Evolutionary conservation across 2,113 vertebrate genomes (phyloP).

Genomic region (Leucopsar rothschildi): DNA sequence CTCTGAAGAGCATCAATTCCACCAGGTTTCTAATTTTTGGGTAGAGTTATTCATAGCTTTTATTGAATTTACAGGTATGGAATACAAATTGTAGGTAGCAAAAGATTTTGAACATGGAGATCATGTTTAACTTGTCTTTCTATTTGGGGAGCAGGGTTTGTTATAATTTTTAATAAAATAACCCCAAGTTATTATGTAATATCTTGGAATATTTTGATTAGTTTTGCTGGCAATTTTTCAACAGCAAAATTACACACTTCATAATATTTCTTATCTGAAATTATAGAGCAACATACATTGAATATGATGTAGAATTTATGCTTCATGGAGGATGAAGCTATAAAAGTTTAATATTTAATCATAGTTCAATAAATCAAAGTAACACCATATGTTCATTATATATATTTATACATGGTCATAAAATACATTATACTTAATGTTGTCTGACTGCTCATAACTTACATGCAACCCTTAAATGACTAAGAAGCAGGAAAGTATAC

Average conservation of each 20-base stretch:
- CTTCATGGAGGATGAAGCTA: neutral
- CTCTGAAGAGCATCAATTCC: neutral
- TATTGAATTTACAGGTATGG: neutral
- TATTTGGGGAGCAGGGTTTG: neutral
- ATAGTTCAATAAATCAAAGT: conserved; percentile 7
- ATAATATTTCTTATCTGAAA: conserved; percentile 42
- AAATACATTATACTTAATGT: neutral
- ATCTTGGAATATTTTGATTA: neutral
- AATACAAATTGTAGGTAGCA: neutral
- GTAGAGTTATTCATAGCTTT: neutral
- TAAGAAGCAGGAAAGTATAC: neutral
- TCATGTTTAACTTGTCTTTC: neutral
- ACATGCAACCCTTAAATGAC: neutral
- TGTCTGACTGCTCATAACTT: neutral
- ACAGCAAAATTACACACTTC: neutral
- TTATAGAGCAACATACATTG: neutral
- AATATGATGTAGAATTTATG: neutral
- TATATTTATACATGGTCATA: neutral
- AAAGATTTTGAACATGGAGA: neutral
- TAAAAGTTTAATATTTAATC: conserved; percentile 3
- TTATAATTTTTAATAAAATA: neutral
- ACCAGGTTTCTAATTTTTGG: neutral
- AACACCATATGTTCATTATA: neutral
- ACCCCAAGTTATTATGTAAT: neutral
- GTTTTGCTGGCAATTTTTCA: neutral